These are phyloP conservation scores for Eristalinus aeneus DNA, from an alignment of 2,888 invertebrate species.

Conservation along the genomic window DNA sequence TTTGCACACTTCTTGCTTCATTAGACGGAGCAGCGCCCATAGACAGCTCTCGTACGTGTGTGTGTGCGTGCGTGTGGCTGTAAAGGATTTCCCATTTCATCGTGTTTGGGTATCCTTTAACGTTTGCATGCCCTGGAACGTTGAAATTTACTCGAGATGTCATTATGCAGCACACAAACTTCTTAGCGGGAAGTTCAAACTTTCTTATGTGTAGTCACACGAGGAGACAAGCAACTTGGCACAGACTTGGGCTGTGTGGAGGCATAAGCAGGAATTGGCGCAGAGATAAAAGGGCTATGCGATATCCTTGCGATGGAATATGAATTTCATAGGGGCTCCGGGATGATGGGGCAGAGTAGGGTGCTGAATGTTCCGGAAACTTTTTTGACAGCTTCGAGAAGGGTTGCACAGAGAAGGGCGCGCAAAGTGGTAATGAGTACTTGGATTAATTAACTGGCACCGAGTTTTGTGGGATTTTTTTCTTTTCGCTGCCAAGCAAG, in stretches of 20 bases:
- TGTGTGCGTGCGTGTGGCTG: background rate
- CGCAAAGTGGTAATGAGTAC: no score
- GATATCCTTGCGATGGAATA: constrained; percentile 4
- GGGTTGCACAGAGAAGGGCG: no score
- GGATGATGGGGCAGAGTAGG: background rate
- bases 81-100: constrained; percentile 35
- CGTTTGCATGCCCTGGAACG: constrained; percentile 22
- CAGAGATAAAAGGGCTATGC: constrained; percentile 1
- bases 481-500: background rate
- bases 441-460: no score
- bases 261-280: background rate
- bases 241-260: background rate
- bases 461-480: background rate
- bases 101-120: constrained; percentile 8
- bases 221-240: constrained; percentile 31
- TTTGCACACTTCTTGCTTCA: constrained; percentile 31
- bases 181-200: constrained; percentile 49
- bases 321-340: background rate
- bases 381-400: background rate
- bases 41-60: background rate
- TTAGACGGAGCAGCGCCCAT: constrained; percentile 3
- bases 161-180: constrained; percentile 48
- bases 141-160: constrained; percentile 47
- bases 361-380: constrained; percentile 15
- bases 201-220: constrained; percentile 13